These are phyloP conservation scores for Anguilla megastoma DNA, from an alignment of 2,797 vertebrate genomes.

Conservation along the genomic window DNA sequence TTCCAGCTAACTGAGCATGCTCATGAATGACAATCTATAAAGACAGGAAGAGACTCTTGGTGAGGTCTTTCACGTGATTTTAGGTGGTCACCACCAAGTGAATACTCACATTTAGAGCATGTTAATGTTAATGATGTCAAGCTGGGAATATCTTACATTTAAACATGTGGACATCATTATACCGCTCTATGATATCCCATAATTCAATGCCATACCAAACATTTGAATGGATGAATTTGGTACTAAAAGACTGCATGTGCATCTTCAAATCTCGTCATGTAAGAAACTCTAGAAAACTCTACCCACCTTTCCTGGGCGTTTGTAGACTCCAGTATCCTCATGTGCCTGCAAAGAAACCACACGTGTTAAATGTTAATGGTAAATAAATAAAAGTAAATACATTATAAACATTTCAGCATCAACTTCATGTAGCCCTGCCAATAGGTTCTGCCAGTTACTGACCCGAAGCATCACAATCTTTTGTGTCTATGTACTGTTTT, in stretches of 20 bases:
- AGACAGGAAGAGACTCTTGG: constrained; percentile 13
- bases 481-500: background rate
- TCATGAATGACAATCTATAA: constrained; percentile 84
- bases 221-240: constrained; percentile 13
- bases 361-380: constrained; percentile 25
- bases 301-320: constrained; percentile 90
- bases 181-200: constrained; percentile 7
- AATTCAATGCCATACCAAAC: constrained; percentile 35
- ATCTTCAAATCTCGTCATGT: background rate
- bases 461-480: background rate
- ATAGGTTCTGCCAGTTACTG: background rate
- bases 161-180: background rate
- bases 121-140: background rate
- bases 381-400: background rate
- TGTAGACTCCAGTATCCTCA: constrained; percentile 72
- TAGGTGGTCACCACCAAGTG: constrained; percentile 14
- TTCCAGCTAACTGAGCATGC: constrained; percentile 70
- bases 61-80: background rate
- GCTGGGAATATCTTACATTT: background rate
- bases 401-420: background rate
- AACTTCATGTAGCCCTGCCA: background rate
- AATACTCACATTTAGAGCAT: background rate
- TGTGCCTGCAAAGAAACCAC: constrained; percentile 57
- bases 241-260: background rate
- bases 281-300: constrained; percentile 33